These are phyloP conservation scores for Labia minor DNA, from an alignment of 2,888 invertebrate genomes.

Conservation along the genomic window DNA sequence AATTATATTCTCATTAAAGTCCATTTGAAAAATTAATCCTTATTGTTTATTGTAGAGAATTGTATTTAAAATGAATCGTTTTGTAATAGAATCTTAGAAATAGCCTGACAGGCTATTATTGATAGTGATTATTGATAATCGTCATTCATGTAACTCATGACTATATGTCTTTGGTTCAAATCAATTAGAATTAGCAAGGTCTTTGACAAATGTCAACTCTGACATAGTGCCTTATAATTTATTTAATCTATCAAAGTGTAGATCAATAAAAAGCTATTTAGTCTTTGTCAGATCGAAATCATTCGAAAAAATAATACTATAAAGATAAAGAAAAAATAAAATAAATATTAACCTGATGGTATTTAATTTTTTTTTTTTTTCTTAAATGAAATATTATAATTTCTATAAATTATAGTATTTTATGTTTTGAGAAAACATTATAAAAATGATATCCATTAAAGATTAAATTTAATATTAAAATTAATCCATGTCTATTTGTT, in stretches of 20 bases:
- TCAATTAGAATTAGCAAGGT: constrained; percentile 8
- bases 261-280: constrained; percentile 13
- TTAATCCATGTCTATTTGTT: too few species aligned
- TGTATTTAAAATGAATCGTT: not conserved
- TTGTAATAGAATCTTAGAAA: not conserved
- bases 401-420: too few species aligned
- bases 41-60: not conserved
- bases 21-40: too few species aligned
- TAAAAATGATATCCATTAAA: too few species aligned
- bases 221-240: constrained; percentile 8
- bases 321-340: too few species aligned
- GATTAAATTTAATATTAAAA: too few species aligned
- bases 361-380: too few species aligned
- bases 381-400: too few species aligned
- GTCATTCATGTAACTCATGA: not conserved
- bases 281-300: not conserved
- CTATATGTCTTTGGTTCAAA: not conserved
- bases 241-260: not conserved
- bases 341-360: too few species aligned
- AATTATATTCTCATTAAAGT: too few species aligned
- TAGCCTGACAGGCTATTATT: not conserved
- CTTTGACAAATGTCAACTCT: not conserved
- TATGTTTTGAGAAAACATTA: too few species aligned
- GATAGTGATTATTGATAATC: not conserved
- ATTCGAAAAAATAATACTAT: too few species aligned